phyloP scores from a whole-genome alignment of 2,888 invertebrate genomes.

The Pollenia angustigena region DNA sequence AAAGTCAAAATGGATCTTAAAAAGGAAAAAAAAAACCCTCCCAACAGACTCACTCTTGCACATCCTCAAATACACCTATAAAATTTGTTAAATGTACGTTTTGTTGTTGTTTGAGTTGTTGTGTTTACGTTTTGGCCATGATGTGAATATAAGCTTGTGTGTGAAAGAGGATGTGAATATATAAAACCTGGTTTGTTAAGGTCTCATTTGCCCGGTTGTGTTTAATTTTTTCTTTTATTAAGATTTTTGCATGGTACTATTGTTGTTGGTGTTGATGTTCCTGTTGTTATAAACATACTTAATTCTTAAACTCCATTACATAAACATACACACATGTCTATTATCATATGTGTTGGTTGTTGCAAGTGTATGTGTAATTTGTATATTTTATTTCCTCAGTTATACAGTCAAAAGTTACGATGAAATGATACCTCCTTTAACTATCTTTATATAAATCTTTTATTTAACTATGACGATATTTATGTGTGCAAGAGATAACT shows the following conservation, averaged over 20 bases:
- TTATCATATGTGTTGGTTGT: not conserved
- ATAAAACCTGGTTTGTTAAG: constrained; percentile 44
- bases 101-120: constrained; percentile 50
- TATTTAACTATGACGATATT: not conserved
- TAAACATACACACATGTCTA: constrained; percentile 6
- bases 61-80: constrained; percentile 42
- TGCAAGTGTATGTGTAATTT: constrained; percentile 9
- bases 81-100: constrained; percentile 48
- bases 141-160: not conserved
- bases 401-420: constrained; percentile 27
- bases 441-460: constrained; percentile 27
- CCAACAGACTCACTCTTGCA: not conserved
- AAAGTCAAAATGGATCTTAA: constrained; percentile 49
- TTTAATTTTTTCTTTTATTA: constrained; percentile 10
- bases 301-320: constrained; percentile 28
- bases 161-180: not conserved
- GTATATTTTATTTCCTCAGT: constrained; percentile 27
- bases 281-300: constrained; percentile 35
- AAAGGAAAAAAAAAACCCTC: constrained; percentile 10
- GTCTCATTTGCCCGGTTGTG: constrained; percentile 52
- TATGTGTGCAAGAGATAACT: constrained; percentile 1
- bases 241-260: constrained; percentile 35
- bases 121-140: constrained; percentile 22
- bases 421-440: constrained; percentile 47
- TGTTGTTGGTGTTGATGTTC: constrained; percentile 14